Percentiles rank a stretch among this genome's conserved stretches.
Evolutionary conservation across 64 coral and sea anemone species (phyloP).

Genomic region (Montipora sp.): DNA sequence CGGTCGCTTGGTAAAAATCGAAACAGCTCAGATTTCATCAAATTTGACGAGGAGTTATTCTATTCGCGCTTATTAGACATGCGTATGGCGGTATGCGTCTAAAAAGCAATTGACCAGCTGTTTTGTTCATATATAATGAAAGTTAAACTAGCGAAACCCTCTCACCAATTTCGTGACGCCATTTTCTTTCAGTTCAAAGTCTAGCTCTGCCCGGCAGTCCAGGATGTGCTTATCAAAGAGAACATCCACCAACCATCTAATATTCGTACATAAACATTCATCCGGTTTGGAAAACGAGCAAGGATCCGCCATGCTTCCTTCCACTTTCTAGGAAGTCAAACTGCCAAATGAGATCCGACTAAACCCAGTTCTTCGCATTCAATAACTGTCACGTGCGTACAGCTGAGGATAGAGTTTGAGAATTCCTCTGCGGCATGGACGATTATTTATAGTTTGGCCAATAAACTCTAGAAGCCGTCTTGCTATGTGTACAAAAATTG

Average conservation of each 20-base stretch:
- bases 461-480: too few relatives aligned
- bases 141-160: neutral
- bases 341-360: neutral
- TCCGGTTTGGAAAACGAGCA: conserved; percentile 77
- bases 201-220: conserved; percentile 75
- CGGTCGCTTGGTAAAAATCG: too few relatives aligned
- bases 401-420: too few relatives aligned
- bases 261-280: conserved; percentile 69
- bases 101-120: too few relatives aligned
- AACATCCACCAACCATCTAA: conserved; percentile 80
- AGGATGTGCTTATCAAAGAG: conserved; percentile 70
- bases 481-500: too few relatives aligned
- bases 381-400: too few relatives aligned
- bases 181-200: conserved; percentile 74
- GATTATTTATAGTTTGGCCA: too few relatives aligned
- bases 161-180: conserved; percentile 70
- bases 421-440: too few relatives aligned
- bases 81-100: too few relatives aligned
- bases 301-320: conserved; percentile 60
- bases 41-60: too few relatives aligned
- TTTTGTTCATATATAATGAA: neutral
- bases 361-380: neutral
- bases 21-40: too few relatives aligned
- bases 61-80: too few relatives aligned
- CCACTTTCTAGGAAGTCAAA: neutral